These are phyloP conservation scores for Chymomyza amoena DNA, from an alignment of 2,888 invertebrate genomes.

Conservation along the genomic window DNA sequence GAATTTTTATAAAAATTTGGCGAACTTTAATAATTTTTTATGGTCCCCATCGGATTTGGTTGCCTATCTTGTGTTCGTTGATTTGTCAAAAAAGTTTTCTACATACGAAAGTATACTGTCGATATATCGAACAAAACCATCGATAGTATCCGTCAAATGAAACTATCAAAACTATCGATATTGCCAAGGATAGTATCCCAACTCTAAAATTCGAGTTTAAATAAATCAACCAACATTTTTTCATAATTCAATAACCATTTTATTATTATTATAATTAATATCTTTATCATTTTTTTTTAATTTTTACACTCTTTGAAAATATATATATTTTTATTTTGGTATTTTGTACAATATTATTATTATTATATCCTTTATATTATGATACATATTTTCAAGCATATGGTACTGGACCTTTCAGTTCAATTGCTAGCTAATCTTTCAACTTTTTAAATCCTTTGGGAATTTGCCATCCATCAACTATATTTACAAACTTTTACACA, in stretches of 20 bases:
- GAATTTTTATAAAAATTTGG: no score
- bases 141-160: no score
- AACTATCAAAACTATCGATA: no score
- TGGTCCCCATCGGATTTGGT: no score
- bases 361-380: neutral
- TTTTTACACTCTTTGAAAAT: neutral
- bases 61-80: no score
- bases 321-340: neutral
- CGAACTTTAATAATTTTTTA: no score
- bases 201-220: no score
- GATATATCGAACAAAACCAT: no score
- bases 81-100: no score
- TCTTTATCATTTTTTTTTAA: no score
- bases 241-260: neutral
- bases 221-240: neutral
- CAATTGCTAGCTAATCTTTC: neutral
- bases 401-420: conserved; percentile 4
- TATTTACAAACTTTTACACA: neutral
- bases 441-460: neutral
- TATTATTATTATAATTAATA: neutral
- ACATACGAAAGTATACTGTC: no score
- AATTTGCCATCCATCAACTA: neutral
- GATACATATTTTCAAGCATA: neutral
- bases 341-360: neutral
- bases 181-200: no score